Evolutionary conservation across 2,113 vertebrate species (phyloP).

Genomic region (Opisthocomus hoazin): DNA sequence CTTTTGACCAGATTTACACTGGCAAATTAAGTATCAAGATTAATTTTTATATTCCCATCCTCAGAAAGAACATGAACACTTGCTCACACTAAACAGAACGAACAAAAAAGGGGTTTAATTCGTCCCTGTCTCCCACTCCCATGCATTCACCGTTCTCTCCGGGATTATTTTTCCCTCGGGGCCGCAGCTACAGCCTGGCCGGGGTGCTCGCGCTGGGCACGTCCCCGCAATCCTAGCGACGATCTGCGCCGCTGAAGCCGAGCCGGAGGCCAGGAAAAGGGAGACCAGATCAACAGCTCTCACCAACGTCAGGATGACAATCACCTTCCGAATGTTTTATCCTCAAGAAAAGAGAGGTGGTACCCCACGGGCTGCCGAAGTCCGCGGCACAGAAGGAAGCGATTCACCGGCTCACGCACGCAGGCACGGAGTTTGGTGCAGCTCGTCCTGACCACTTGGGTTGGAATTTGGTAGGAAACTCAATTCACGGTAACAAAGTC

Average conservation of each 20-base stretch:
- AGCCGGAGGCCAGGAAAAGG: not conserved
- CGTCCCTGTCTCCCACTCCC: not conserved
- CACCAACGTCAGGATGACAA: rapidly evolving
- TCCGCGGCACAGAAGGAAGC: rapidly evolving
- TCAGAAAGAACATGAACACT: not conserved
- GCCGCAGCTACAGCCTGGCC: not conserved
- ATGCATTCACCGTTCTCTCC: rapidly evolving
- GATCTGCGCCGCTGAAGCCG: not conserved
- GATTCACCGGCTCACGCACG: rapidly evolving
- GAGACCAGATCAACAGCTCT: not conserved
- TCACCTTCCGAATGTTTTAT: not conserved
- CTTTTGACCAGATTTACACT: not conserved
- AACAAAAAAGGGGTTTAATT: not conserved
- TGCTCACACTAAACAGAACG: not conserved
- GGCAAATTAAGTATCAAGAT: not conserved
- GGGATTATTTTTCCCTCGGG: not conserved
- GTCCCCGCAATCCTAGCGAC: rapidly evolving
- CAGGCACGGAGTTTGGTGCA: not conserved
- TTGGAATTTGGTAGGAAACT: not conserved
- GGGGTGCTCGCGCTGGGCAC: not conserved
- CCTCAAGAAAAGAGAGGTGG: not conserved
- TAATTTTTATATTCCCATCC: not conserved
- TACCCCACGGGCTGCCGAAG: rapidly evolving
- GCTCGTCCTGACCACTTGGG: not conserved
- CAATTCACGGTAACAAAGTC: not conserved